Evolutionary conservation across 2,888 invertebrate genomes (phyloP), one percentile per base, ranked within the genome.

Genomic region (Muscina levida): DNA sequence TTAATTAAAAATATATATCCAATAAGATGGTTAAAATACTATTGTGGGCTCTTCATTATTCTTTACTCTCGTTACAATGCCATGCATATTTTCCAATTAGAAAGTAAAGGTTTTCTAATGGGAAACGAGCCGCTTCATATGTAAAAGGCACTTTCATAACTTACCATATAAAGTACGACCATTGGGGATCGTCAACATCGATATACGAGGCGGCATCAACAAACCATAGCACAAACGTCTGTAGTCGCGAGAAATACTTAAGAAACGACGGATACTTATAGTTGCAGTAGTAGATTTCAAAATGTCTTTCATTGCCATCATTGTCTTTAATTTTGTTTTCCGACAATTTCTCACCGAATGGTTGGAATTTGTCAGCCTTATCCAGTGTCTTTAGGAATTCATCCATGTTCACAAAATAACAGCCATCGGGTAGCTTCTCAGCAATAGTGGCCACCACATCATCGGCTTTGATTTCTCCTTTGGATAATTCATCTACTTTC

Each of bases 171-270:
- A 96, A 97, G 88, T 95, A 96, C 73, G 94, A 93, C 98, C 99
- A 99, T 85, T 95, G 94, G 13, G 95, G 94, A 91, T 99, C 99
- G 89, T 97, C 96, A 2, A 95, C 92, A 90, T 98, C 98, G 84
- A 99, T 97, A 87, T 95, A 98, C 42, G 96, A 96, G 0, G 98
- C 98, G 13, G 97, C 98, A 92, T 99, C 99, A 84, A 99, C 97
- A 91, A 95, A 99, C 96, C 97, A 98, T 77, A 98, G 91, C 10
- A 98, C 92, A 87, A 98, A 97, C 0, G 97, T 96, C 91, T 98
- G 97, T 84, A 98, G 91, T 70, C 96, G 93, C 83, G 94, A 92
- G 89, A 98, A 97, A 88, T 95, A 98, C 3, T 93, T 92, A 26
- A 93, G 89, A 88, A 98, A 98, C 0, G 95, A 94, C 0, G 94